phyloP scores from a whole-genome alignment of 92 coral and sea anemone species.

The Epizoanthus rinbou region DNA sequence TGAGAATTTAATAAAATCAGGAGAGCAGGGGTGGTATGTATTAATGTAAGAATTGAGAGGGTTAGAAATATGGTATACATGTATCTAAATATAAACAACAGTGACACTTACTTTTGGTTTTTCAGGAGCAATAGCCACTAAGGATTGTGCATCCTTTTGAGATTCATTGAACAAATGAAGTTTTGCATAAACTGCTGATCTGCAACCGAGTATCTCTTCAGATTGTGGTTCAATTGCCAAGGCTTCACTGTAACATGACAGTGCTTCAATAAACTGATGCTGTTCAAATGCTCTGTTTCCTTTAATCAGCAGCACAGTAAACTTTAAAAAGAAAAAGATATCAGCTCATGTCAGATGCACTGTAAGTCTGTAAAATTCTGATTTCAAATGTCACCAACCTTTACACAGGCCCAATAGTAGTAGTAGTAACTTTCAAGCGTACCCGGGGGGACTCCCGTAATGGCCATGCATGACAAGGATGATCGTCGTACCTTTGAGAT shows the following conservation, averaged over 20 bases:
- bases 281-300: constrained; percentile 72
- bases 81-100: background rate
- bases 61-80: background rate
- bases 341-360: too few species aligned
- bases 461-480: too few species aligned
- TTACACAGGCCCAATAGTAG: too few species aligned
- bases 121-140: constrained; percentile 60
- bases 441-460: too few species aligned
- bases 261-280: constrained; percentile 69
- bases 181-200: constrained; percentile 79
- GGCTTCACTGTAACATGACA: constrained; percentile 77
- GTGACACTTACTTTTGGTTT: constrained; percentile 70
- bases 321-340: constrained; percentile 43
- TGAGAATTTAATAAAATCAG: too few species aligned
- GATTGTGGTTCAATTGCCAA: constrained; percentile 53
- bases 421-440: too few species aligned
- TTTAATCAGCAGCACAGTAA: constrained; percentile 57
- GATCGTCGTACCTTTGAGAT: too few species aligned
- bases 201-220: constrained; percentile 75
- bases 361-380: too few species aligned
- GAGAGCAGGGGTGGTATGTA: too few species aligned
- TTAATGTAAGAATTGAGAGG: too few species aligned
- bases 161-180: constrained; percentile 83
- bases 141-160: constrained; percentile 83
- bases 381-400: too few species aligned